A percentile compares a stretch with the other conserved stretches of the same genome.
Conservation (phyloP, 2,113 vertebrate genomes). For the Hiodon alosoides region DNA sequence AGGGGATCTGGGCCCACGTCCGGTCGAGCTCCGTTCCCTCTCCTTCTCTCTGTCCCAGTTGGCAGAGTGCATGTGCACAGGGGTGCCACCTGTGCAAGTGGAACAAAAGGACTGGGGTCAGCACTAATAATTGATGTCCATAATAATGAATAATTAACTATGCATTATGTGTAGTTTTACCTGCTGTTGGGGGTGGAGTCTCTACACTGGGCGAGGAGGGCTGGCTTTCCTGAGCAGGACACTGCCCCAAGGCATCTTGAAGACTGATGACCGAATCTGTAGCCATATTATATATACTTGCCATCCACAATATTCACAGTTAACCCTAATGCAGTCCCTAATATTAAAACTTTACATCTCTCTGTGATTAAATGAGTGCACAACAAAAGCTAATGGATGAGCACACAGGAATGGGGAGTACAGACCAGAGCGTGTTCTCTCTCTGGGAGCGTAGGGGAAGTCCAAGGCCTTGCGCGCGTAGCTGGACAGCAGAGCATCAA, state of each 20-base stretch:
- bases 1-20: constrained; percentile 52
- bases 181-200: constrained; percentile 54
- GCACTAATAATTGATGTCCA: too few relatives aligned
- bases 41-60: constrained; percentile 52
- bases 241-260: constrained; percentile 67
- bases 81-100: constrained; percentile 51
- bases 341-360: not conserved
- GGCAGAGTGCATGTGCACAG: constrained; percentile 46
- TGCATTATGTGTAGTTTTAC: constrained; percentile 52
- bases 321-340: not conserved
- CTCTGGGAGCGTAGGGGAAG: constrained; percentile 78
- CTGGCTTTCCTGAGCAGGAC: constrained; percentile 63
- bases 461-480: constrained; percentile 86
- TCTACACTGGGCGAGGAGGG: constrained; percentile 58
- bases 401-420: not conserved
- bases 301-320: not conserved
- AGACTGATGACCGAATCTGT: constrained; percentile 81
- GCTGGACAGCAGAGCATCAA: constrained; percentile 76
- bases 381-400: too few relatives aligned
- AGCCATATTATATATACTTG: constrained; percentile 24
- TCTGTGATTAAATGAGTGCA: too few relatives aligned
- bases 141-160: too few relatives aligned
- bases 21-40: constrained; percentile 45
- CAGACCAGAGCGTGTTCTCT: constrained; percentile 76
- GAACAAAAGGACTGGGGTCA: not conserved